Conservation (phyloP, 2,888 invertebrate species). For the Parnassius mnemosyne region DNA sequence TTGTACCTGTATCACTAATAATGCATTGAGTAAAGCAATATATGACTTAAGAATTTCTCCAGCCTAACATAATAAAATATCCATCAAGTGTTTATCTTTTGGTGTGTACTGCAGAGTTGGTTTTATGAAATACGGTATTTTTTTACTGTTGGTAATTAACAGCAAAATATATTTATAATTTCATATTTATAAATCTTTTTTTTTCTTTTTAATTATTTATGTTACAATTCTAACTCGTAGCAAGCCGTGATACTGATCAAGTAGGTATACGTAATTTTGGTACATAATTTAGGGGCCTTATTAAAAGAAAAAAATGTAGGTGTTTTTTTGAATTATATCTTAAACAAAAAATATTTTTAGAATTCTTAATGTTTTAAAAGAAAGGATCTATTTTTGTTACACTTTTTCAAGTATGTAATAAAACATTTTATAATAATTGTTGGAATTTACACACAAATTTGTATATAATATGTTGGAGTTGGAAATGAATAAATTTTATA, state of each 20-base stretch:
- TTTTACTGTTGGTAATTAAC: too few relatives aligned
- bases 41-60: too few relatives aligned
- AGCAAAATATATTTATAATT: too few relatives aligned
- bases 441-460: conserved; percentile 37
- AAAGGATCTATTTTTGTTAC: conserved; percentile 77
- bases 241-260: conserved; percentile 48
- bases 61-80: too few relatives aligned
- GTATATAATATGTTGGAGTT: conserved; percentile 25
- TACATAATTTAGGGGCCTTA: conserved; percentile 73
- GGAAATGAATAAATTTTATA: conserved; percentile 1
- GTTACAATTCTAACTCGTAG: conserved; percentile 44
- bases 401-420: conserved; percentile 56
- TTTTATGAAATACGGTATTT: too few relatives aligned
- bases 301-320: conserved; percentile 44
- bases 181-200: too few relatives aligned
- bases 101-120: too few relatives aligned
- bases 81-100: too few relatives aligned
- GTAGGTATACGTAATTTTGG: conserved; percentile 69
- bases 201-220: too few relatives aligned
- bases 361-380: conserved; percentile 58
- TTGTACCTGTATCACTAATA: too few relatives aligned
- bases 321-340: conserved; percentile 53
- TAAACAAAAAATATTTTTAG: conserved; percentile 60
- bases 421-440: conserved; percentile 55
- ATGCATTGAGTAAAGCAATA: too few relatives aligned